These are phyloP conservation scores for Chironomus striatipennis DNA, from an alignment of 1,140 invertebrate species.

Conservation along the genomic window DNA sequence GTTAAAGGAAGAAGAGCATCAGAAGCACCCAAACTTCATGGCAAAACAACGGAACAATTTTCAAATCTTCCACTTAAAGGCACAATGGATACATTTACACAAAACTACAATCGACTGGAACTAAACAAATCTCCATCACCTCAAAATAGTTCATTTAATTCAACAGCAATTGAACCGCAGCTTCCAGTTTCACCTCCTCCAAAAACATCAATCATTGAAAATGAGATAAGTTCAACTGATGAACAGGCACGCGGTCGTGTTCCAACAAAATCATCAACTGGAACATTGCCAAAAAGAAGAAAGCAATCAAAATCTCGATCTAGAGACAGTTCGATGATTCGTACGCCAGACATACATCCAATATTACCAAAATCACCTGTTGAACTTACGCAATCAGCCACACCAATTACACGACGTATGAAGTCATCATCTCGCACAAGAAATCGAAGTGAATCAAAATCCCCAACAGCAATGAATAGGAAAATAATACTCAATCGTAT, in stretches of 20 bases:
- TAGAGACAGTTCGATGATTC: slow-evolving; percentile 41
- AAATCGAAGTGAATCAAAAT: slow-evolving; percentile 28
- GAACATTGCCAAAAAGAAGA: slow-evolving; percentile 25
- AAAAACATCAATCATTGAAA: neutral
- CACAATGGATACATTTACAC: neutral
- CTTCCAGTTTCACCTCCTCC: neutral
- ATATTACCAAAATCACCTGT: neutral
- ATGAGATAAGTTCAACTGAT: neutral
- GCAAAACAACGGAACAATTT: neutral
- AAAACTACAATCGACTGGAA: neutral
- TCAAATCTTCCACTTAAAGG: neutral
- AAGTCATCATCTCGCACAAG: slow-evolving; percentile 25
- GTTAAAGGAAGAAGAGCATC: neutral
- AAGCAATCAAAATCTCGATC: slow-evolving; percentile 38
- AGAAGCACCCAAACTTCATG: neutral
- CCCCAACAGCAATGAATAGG: slow-evolving; percentile 26
- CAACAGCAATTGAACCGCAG: neutral
- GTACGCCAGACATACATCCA: slow-evolving; percentile 42
- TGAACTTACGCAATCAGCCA: neutral
- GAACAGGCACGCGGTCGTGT: neutral
- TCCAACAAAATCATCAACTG: neutral
- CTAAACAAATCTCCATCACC: neutral
- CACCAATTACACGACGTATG: neutral
- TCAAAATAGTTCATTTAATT: neutral
- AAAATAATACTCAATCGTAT: neutral